phyloP scores from a whole-genome alignment of 2,888 invertebrate genomes.

The Artemia sinica region DNA sequence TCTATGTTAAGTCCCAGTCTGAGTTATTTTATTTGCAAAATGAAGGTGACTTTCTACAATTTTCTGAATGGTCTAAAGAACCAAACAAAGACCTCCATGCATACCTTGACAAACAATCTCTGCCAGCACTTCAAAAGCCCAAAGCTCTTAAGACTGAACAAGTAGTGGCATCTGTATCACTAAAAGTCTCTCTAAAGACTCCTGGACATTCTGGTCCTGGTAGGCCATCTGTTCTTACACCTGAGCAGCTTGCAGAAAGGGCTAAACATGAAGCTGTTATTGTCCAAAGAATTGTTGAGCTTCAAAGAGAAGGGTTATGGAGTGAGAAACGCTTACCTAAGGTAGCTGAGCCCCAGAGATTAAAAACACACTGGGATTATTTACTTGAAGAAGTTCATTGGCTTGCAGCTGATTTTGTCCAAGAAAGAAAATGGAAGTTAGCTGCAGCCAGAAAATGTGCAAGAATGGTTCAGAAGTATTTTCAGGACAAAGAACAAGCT shows the following conservation, averaged over 20 bases:
- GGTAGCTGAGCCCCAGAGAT: constrained; percentile 68
- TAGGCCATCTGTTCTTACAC: constrained; percentile 28
- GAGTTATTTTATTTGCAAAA: constrained; percentile 73
- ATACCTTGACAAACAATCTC: constrained; percentile 31
- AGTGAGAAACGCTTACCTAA: constrained; percentile 76
- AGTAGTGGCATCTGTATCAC: constrained; percentile 27
- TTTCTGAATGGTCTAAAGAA: constrained; percentile 61
- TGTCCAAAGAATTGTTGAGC: constrained; percentile 71
- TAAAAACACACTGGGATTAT: constrained; percentile 96
- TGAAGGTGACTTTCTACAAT: constrained; percentile 75
- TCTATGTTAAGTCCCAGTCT: constrained; percentile 35
- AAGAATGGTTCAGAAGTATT: constrained; percentile 73
- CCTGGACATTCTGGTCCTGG: constrained; percentile 19
- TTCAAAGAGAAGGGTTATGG: constrained; percentile 89
- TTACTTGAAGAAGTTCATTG: constrained; percentile 95
- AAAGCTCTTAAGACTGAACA: constrained; percentile 26
- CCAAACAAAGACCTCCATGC: constrained; percentile 40
- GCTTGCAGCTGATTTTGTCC: constrained; percentile 91
- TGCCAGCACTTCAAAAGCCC: constrained; percentile 24
- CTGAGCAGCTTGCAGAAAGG: constrained; percentile 63
- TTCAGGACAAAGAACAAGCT: constrained; percentile 72
- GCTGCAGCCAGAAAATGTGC: constrained; percentile 84
- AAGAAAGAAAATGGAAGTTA: constrained; percentile 95
- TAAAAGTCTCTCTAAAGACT: constrained; percentile 29
- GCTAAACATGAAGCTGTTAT: constrained; percentile 87